Base-by-base conservation (phyloP, 2,888 invertebrate genomes). In the Phalera bucephala region DNA sequence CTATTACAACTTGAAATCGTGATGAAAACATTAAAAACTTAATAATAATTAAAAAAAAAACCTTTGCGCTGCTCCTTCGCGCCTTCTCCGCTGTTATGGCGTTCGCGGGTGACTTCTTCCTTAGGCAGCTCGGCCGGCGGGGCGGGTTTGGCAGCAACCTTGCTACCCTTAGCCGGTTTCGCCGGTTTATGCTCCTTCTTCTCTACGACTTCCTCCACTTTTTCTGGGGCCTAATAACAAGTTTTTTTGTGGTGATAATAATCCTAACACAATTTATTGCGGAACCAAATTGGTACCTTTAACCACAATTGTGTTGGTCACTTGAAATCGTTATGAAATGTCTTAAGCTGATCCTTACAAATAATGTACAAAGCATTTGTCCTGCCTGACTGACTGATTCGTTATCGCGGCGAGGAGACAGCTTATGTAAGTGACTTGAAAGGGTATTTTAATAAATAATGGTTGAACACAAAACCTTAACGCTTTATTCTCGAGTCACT, bases 51-150 rank as follows among this genome's bases (percentile, higher is more conserved):
- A n/a, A n/a, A 13, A 12, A 25, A 12, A 31, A 26, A 64, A 88
- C 89, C 77, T 72, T 88, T 90, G 28, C 86, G 80, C 56, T 87
- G 87, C 44, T 90, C 90, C 47, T 86, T 87, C 7, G 84, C 73
- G 1, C 59, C 64, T 21, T 88, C 89, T 1, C 61, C 69, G 34
- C 66, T 78, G 45, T 64, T 76, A 36, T 59, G 71, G 8, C 72
- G 67, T 43, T 84, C 86, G 22, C 74, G 72, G 4, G 62, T 39
- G 3, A 52, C 36, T 38, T 84, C 86, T 30, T 83, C 84, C 42
- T 77, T 78, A 8, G 50, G 61, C 0, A 68, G 52, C 33, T 84
- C 85, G n/a, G 58, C 59, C 5, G 61, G 44, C 5, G 11, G 7
- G 0, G 61, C 42, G 5, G 69, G 51, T 40, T 74, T 72, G 4